Evolutionary conservation across 2,888 invertebrate genomes (phyloP), one percentile per base, ranked within the genome.

Genomic region (Drosophila mimica): DNA sequence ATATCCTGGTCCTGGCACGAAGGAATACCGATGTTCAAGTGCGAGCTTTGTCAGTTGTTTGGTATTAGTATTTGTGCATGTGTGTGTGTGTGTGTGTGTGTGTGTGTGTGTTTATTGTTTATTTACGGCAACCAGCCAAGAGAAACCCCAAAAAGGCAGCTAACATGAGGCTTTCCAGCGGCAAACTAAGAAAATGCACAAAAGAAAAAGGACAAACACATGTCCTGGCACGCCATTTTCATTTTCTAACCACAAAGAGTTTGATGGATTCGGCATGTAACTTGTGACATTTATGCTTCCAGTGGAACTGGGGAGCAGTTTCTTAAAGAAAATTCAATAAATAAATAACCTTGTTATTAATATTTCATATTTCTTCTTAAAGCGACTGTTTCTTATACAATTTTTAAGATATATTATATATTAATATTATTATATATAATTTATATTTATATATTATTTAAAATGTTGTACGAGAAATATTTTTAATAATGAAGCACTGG

Each of bases 101-200:
- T 20, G 61, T 15, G 54, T 74, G 85, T 74, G 56, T 89, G 89
- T 86, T 83, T 90, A 81, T 87, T 89, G 85, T 91, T 91, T 90
- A 86, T 87, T 83, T 89, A 80, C 84, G 86, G 77, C 79, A 89
- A 91, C 90, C 90, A 89, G 88, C 81, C 82, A 89, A 89, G 77
- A 82, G 88, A 86, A 90, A 88, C 82, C 86, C 80, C 84, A 84
- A 82, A 87, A 87, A 86, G 83, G 88, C 83, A 88, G 85, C 82
- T 82, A 83, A 87, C 87, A 87, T 85, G 83, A 68, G 80, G 85
- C 87, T 87, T 87, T 81, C 80, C 71, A 85, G 76, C 79, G 81
- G 81, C 84, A 84, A 86, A 86, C 87, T 85, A 82, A 86, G 84
- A 82, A 82, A 82, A 82, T 82, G 61, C 74, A 66, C 65, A 79